phyloP scores from a whole-genome alignment of 53 echinoderm and acorn worm species.

The Patiria pectinifera region DNA sequence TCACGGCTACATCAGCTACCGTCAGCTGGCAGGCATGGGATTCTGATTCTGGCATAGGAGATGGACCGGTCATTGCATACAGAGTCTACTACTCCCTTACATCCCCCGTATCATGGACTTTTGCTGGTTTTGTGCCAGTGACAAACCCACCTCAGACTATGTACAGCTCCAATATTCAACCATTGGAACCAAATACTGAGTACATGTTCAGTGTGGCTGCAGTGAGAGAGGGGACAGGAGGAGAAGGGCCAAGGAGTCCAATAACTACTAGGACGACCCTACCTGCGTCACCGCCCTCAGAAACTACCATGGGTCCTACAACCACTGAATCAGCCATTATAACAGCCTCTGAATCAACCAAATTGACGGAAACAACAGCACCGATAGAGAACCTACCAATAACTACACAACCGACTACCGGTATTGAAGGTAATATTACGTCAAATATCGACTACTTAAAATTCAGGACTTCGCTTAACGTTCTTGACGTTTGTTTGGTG shows the following conservation, averaged over 20 bases:
- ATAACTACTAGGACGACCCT: background rate
- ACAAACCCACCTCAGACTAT: constrained; percentile 9
- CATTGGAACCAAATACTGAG: constrained; percentile 59
- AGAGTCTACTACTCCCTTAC: constrained; percentile 28
- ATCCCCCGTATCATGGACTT: background rate
- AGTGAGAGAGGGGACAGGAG: too few relatives aligned
- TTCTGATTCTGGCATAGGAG: constrained; percentile 27
- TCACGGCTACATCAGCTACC: constrained; percentile 15
- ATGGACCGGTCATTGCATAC: constrained; percentile 66
- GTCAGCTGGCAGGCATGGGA: constrained; percentile 58
- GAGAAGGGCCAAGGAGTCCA: constrained; percentile 70
- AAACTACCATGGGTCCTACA: too few relatives aligned
- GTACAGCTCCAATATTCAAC: background rate
- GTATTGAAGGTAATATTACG: too few relatives aligned
- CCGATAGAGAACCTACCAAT: too few relatives aligned
- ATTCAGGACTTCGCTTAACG: too few relatives aligned
- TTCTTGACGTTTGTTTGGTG: too few relatives aligned
- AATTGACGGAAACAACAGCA: too few relatives aligned
- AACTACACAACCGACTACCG: too few relatives aligned
- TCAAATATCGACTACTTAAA: too few relatives aligned
- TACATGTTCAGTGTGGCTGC: constrained; percentile 71
- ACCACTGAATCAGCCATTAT: too few relatives aligned
- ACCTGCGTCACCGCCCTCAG: too few relatives aligned
- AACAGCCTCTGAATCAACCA: too few relatives aligned
- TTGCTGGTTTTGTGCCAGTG: constrained; percentile 22